A percentile compares a stretch with the other conserved stretches of the same genome.
Evolutionary conservation across 2,888 invertebrate species (phyloP).

Genomic region (Euspilapteryx auroguttella): DNA sequence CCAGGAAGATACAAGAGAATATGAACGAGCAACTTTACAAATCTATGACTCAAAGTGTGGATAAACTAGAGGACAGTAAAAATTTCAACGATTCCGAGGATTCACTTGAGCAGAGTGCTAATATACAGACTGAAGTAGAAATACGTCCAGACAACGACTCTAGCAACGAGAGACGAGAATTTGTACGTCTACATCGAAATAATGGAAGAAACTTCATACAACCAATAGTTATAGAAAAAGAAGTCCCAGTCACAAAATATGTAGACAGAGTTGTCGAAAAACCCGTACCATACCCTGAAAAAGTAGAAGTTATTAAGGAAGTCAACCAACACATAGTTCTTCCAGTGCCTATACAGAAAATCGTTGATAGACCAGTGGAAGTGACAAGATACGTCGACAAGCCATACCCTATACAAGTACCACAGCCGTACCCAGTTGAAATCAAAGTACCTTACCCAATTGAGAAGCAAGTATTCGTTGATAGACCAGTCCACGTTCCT

Average conservation of each 20-base stretch:
- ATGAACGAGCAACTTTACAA: conserved; percentile 23
- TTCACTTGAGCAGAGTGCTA: conserved; percentile 29
- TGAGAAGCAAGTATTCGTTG: conserved; percentile 54
- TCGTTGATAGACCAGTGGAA: conserved; percentile 56
- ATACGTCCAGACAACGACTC: conserved; percentile 20
- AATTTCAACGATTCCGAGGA: conserved; percentile 20
- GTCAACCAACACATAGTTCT: conserved; percentile 43
- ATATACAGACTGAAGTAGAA: conserved; percentile 25
- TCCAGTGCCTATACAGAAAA: conserved; percentile 48
- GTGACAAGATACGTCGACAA: conserved; percentile 58
- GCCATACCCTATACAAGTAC: conserved; percentile 58
- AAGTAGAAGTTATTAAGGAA: conserved; percentile 27
- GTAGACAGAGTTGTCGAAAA: conserved; percentile 44
- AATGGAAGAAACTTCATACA: conserved; percentile 29
- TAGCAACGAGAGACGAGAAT: conserved; percentile 22
- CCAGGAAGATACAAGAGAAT: conserved; percentile 29
- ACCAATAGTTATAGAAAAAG: conserved; percentile 45
- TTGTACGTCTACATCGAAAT: conserved; percentile 10
- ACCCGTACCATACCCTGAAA: conserved; percentile 39
- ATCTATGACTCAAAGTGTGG: conserved; percentile 15
- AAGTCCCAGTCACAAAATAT: conserved; percentile 44
- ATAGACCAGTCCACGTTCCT: conserved; percentile 46
- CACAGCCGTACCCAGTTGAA: conserved; percentile 22
- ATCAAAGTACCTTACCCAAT: conserved; percentile 42
- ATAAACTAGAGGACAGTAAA: conserved; percentile 6